phyloP scores from a whole-genome alignment of 2,797 vertebrate species.

The Borostomias antarcticus region DNA sequence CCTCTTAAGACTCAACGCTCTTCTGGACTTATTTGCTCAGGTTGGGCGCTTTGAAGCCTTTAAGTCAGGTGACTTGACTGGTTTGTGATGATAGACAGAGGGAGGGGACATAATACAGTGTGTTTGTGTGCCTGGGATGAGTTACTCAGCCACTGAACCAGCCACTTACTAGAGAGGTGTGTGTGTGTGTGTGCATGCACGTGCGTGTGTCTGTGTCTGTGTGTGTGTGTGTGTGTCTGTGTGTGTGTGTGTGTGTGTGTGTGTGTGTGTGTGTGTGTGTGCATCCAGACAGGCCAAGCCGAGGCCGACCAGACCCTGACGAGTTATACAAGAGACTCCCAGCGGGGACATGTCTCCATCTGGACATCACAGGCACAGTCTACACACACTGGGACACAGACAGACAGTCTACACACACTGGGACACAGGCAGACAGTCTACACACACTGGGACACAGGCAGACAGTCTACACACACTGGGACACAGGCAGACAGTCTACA shows the following conservation, averaged over 20 bases:
- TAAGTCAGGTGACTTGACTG: constrained; percentile 54
- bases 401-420: too few species aligned
- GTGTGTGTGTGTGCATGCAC: neutral
- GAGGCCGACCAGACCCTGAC: neutral
- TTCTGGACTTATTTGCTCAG: constrained; percentile 37
- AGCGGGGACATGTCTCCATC: neutral
- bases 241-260: neutral
- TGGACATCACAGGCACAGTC: neutral
- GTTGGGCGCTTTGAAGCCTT: constrained; percentile 52
- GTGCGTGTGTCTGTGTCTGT: neutral
- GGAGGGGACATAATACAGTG: constrained; percentile 15
- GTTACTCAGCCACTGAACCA: constrained; percentile 42
- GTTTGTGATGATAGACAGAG: constrained; percentile 47
- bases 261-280: too few species aligned
- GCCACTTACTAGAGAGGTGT: constrained; percentile 26
- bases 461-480: too few species aligned
- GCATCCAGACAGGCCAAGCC: neutral
- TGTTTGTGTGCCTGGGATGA: constrained; percentile 32
- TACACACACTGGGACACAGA: neutral
- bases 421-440: too few species aligned
- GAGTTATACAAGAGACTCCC: neutral
- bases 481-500: too few species aligned
- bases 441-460: too few species aligned
- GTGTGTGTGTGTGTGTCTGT: neutral
- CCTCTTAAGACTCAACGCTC: constrained; percentile 10